Conservation (phyloP, 30 jellyfish, hydroid and myxozoan genomes). For the Rhopilema esculentum region DNA sequence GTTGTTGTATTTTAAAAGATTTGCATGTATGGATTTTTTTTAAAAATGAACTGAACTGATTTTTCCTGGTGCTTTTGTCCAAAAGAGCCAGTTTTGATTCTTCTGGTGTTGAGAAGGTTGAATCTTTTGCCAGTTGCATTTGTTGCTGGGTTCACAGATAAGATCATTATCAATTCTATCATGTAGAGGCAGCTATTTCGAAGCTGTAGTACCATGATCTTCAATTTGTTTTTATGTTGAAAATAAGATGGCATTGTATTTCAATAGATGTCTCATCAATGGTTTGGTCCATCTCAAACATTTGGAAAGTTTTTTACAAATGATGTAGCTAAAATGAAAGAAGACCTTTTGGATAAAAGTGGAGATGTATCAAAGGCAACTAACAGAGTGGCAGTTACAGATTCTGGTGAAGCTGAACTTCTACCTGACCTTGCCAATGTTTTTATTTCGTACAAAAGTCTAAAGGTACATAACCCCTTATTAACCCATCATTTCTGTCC, state of each 20-base stretch:
- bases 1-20: background rate
- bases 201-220: too few relatives aligned
- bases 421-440: conserved; percentile 73
- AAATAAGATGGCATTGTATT: too few relatives aligned
- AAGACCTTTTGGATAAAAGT: conserved; percentile 3
- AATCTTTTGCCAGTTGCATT: too few relatives aligned
- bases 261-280: conserved; percentile 26
- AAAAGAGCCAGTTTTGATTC: too few relatives aligned
- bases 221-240: too few relatives aligned
- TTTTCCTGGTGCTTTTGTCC: too few relatives aligned
- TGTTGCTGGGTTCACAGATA: too few relatives aligned
- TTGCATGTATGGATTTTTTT: background rate
- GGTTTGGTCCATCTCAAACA: conserved; percentile 42
- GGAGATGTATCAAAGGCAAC: background rate
- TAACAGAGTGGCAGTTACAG: conserved; percentile 39
- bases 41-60: background rate
- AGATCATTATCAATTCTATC: too few relatives aligned
- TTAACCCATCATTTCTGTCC: too few relatives aligned
- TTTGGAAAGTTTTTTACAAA: conserved; percentile 26
- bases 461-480: conserved; percentile 57
- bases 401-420: conserved; percentile 74
- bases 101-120: too few relatives aligned
- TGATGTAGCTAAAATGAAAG: conserved; percentile 1
- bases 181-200: too few relatives aligned
- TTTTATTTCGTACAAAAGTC: conserved; percentile 53